These are phyloP conservation scores for Lacerta viridis DNA, from an alignment of 2,797 vertebrate species.

Conservation along the genomic window DNA sequence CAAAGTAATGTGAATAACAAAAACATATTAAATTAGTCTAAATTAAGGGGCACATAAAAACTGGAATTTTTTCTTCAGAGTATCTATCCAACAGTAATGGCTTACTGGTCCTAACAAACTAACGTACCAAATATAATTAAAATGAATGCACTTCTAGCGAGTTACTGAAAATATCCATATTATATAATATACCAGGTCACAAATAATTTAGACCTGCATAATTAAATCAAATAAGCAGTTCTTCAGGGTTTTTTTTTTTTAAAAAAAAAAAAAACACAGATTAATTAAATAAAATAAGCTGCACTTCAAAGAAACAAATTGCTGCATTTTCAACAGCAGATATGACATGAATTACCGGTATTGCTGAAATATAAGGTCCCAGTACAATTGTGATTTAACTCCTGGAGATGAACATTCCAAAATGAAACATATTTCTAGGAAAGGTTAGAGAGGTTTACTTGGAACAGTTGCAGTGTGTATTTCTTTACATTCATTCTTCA, in stretches of 20 bases:
- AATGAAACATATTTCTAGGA: slow-evolving; percentile 4
- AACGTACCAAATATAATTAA: neutral
- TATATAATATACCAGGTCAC: neutral
- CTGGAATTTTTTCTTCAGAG: neutral
- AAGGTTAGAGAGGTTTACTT: slow-evolving; percentile 22
- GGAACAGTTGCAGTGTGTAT: neutral
- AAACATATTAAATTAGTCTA: neutral
- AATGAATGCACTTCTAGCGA: neutral
- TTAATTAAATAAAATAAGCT: slow-evolving; percentile 2
- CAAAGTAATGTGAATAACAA: neutral
- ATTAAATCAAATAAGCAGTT: slow-evolving; percentile 14
- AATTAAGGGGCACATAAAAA: neutral
- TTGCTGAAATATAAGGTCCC: neutral
- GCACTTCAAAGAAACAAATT: slow-evolving; percentile 24
- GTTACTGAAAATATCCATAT: neutral
- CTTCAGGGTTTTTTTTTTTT: neutral
- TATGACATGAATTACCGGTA: neutral
- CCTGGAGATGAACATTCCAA: slow-evolving; percentile 7
- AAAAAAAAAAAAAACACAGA: neutral
- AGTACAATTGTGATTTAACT: neutral
- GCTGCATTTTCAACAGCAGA: neutral
- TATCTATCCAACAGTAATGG: neutral
- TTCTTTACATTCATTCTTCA: slow-evolving; percentile 3
- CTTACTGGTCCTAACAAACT: neutral
- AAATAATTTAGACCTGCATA: slow-evolving; percentile 22